A percentile compares a stretch with the other conserved stretches of the same genome.
These are phyloP conservation scores for Cephus pulcher DNA, from an alignment of 2,888 invertebrate genomes.

Conservation along the genomic window DNA sequence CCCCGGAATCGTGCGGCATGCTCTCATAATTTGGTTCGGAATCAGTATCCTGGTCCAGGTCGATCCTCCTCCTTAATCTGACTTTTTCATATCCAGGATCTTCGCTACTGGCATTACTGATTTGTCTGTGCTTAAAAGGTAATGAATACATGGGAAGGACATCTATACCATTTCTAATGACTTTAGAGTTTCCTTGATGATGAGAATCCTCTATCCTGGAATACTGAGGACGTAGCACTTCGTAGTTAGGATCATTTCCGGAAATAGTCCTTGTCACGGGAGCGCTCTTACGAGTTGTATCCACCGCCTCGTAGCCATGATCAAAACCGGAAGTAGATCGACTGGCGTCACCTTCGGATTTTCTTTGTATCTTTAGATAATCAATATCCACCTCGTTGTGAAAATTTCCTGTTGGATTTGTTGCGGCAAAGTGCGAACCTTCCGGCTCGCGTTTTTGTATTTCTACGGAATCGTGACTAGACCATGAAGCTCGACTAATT, in stretches of 20 bases:
- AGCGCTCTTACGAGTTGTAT: constrained; percentile 37
- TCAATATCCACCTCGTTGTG: constrained; percentile 37
- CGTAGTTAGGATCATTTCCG: constrained; percentile 84
- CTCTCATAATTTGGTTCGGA: constrained; percentile 84
- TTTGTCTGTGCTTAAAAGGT: constrained; percentile 57
- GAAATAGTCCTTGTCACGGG: constrained; percentile 68
- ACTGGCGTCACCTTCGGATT: constrained; percentile 69
- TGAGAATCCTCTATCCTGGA: constrained; percentile 16
- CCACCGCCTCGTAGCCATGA: constrained; percentile 80
- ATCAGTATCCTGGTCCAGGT: constrained; percentile 67
- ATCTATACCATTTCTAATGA: constrained; percentile 45
- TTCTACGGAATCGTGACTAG: constrained; percentile 59
- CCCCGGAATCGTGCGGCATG: constrained; percentile 71
- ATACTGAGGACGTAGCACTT: constrained; percentile 75
- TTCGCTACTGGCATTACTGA: constrained; percentile 61
- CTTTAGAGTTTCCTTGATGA: constrained; percentile 17
- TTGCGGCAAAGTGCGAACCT: constrained; percentile 20
- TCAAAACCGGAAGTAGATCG: constrained; percentile 64
- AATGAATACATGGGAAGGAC: constrained; percentile 46
- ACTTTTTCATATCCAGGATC: constrained; percentile 71
- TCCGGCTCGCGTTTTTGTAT: constrained; percentile 53
- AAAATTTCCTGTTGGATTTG: constrained; percentile 18
- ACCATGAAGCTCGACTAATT: constrained; percentile 56
- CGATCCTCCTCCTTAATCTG: constrained; percentile 44
- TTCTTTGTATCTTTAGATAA: constrained; percentile 48